Conservation (phyloP, 2,797 vertebrate species). For the Parambassis ranga region DNA sequence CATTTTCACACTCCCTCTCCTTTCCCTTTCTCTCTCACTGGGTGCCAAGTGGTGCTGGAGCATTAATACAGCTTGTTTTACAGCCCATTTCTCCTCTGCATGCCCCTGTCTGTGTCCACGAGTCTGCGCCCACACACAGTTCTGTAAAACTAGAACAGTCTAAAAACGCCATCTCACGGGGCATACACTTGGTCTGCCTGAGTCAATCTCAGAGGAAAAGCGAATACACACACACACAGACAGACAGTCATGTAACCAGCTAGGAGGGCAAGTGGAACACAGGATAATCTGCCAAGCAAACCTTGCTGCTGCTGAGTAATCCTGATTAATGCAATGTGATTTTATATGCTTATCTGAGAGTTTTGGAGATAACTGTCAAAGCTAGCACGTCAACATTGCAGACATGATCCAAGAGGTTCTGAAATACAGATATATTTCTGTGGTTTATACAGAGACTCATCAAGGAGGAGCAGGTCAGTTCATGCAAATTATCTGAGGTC, state of each 20-base stretch:
- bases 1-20: not conserved
- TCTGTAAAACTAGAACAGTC: constrained; percentile 64
- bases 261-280: constrained; percentile 30
- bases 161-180: constrained; percentile 66
- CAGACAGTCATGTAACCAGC: constrained; percentile 43
- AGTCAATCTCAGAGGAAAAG: constrained; percentile 52
- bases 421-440: constrained; percentile 3
- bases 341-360: constrained; percentile 44
- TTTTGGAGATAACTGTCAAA: constrained; percentile 40
- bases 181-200: constrained; percentile 54
- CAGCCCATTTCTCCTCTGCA: constrained; percentile 59
- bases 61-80: constrained; percentile 54
- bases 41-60: constrained; percentile 34
- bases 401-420: not conserved
- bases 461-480: not conserved
- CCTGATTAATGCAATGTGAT: constrained; percentile 55
- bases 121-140: constrained; percentile 46
- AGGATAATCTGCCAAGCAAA: constrained; percentile 60
- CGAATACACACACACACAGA: not conserved
- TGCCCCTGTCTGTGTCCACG: constrained; percentile 24
- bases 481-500: not conserved
- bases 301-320: constrained; percentile 57
- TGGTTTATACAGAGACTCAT: not conserved
- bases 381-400: constrained; percentile 14
- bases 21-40: not conserved